Conservation (phyloP, 2,888 invertebrate species). For the Heliconius aoede region DNA sequence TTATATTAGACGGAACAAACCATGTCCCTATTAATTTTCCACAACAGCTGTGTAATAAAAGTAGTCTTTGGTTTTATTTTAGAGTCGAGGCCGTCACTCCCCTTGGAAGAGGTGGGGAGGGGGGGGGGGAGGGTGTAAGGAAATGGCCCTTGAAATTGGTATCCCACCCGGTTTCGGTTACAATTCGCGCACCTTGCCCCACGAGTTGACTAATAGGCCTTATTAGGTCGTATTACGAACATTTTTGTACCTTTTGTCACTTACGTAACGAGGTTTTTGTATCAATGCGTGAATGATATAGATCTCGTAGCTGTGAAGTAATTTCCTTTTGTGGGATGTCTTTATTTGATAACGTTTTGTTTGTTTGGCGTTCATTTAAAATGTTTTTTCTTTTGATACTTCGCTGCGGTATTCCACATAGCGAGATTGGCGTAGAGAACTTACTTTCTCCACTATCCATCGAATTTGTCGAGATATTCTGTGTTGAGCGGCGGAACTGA, state of each 20-base stretch:
- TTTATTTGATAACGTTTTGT: background rate
- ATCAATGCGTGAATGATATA: constrained; percentile 35
- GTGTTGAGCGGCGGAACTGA: too few relatives aligned
- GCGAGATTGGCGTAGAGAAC: too few relatives aligned
- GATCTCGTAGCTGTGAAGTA: constrained; percentile 30
- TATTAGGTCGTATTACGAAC: constrained; percentile 60
- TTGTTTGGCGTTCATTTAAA: background rate
- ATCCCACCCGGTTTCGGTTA: constrained; percentile 65
- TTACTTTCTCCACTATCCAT: too few relatives aligned
- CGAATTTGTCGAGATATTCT: too few relatives aligned
- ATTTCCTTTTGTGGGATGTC: constrained; percentile 33
- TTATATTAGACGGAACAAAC: constrained; percentile 42
- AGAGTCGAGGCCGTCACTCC: constrained; percentile 53
- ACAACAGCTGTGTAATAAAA: constrained; percentile 62
- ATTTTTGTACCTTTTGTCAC: constrained; percentile 68
- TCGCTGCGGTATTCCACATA: too few relatives aligned
- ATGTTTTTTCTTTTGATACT: too few relatives aligned
- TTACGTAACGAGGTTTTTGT: constrained; percentile 59
- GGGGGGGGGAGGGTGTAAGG: constrained; percentile 69
- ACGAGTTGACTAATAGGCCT: constrained; percentile 72
- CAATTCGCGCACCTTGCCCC: constrained; percentile 74
- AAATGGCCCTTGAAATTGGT: constrained; percentile 82
- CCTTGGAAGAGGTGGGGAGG: too few relatives aligned
- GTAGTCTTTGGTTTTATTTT: constrained; percentile 63
- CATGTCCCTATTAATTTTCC: constrained; percentile 53